These are phyloP conservation scores for Dasypogon diadema DNA, from an alignment of 2,888 invertebrate species.

Conservation along the genomic window DNA sequence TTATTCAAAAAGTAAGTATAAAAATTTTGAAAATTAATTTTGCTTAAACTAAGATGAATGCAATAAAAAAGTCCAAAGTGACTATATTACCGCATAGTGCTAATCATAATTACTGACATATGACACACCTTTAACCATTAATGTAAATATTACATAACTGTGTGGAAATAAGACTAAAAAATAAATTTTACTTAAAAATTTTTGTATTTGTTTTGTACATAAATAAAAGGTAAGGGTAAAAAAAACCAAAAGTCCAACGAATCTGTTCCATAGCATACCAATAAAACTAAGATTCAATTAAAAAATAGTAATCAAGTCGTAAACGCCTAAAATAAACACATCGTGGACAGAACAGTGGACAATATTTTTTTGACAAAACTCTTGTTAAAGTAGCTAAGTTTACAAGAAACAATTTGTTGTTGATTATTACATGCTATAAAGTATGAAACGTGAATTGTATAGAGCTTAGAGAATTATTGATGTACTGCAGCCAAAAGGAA, in stretches of 20 bases:
- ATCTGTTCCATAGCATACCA: constrained; percentile 34
- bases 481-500: constrained; percentile 1
- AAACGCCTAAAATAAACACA: constrained; percentile 19
- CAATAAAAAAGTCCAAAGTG: no score
- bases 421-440: constrained; percentile 17
- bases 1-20: no score
- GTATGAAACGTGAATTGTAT: constrained; percentile 26
- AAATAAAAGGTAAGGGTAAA: neutral
- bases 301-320: constrained; percentile 1
- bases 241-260: constrained; percentile 21
- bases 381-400: constrained; percentile 3
- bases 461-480: constrained; percentile 32
- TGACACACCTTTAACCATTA: neutral
- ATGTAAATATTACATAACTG: neutral
- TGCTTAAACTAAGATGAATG: no score
- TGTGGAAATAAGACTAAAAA: constrained; percentile 20
- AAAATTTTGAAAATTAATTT: no score
- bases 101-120: no score
- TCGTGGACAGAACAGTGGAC: constrained; percentile 21
- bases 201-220: constrained; percentile 32
- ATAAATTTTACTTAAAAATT: constrained; percentile 1
- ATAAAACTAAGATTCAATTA: constrained; percentile 2
- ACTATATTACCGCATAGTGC: no score
- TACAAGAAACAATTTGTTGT: constrained; percentile 34
- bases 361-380: constrained; percentile 31